These are phyloP conservation scores for Parauchenoglanis ngamensis DNA, from an alignment of 2,797 vertebrate species.

Conservation along the genomic window DNA sequence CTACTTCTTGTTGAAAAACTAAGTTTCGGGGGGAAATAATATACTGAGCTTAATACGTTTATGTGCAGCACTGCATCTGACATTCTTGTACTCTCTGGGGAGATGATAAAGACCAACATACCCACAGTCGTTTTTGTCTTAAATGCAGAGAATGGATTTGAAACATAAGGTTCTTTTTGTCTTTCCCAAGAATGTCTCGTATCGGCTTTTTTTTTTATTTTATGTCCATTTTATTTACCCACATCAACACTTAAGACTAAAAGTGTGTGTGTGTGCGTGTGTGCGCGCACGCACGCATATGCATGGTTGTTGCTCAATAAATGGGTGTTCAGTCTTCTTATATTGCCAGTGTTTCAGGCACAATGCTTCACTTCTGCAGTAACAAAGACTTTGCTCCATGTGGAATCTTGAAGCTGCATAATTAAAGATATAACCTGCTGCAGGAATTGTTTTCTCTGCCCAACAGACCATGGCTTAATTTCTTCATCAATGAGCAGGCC, in stretches of 20 bases:
- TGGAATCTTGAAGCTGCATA: slow-evolving; percentile 41
- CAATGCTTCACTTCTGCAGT: slow-evolving; percentile 35
- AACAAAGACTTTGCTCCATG: slow-evolving; percentile 32
- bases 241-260: slow-evolving; percentile 34
- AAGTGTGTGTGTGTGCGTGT: not conserved
- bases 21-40: slow-evolving; percentile 15
- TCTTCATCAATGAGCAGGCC: slow-evolving; percentile 5
- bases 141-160: slow-evolving; percentile 53
- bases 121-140: slow-evolving; percentile 53
- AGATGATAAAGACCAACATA: slow-evolving; percentile 40
- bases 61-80: slow-evolving; percentile 42
- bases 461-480: not conserved
- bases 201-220: slow-evolving; percentile 19
- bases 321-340: slow-evolving; percentile 29
- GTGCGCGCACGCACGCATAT: not conserved
- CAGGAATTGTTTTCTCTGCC: slow-evolving; percentile 27
- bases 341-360: slow-evolving; percentile 25
- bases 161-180: slow-evolving; percentile 24
- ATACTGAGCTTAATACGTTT: slow-evolving; percentile 35
- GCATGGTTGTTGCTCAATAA: slow-evolving; percentile 8
- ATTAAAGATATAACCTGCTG: slow-evolving; percentile 29
- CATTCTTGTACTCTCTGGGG: slow-evolving; percentile 50
- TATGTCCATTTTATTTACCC: slow-evolving; percentile 33
- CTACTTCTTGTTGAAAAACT: slow-evolving; percentile 47
- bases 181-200: slow-evolving; percentile 35